Base-by-base conservation (phyloP, 2,888 invertebrate genomes). In the Pachycephus smyrnensis region DNA sequence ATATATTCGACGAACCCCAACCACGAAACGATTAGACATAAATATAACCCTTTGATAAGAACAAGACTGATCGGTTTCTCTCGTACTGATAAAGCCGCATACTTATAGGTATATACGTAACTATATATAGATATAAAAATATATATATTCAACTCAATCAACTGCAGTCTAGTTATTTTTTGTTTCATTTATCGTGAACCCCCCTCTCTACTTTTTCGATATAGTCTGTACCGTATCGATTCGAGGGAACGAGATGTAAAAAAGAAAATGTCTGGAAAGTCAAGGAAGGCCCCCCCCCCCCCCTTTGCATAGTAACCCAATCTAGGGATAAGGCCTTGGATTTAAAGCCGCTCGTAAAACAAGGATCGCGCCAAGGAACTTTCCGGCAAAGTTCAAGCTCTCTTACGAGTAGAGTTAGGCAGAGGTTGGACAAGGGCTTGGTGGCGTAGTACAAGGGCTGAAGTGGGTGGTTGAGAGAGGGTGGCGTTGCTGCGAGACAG, bases 341-440 rank as follows among this genome's bases (percentile, higher is more conserved):
- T 79, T 77, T 79, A 74, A 81, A 80, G 79, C 79, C 79, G 79
- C 75, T 73, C 78, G 75, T 82, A 81, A 78, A 82, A 81, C 77
- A 76, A 77, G 77, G 79, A 79, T 82, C 77, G 76, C 36, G 78
- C 71, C 79, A 75, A 23, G 9, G 77, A 80, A 80, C 75, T 82
- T 81, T 81, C 78, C 73, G 71, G 76, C 69, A 79, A 82, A 83
- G 80, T 83, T 83, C 73, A 30, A 31, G 55, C 55, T 55, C 55
- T 55, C 55, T 55, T 55, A 55, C 55, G 55, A 55, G 23, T 23
- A 9, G 55, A 55, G 55, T 55, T 55, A 55, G 55, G 55, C 55
- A 55, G 55, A 55, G 55, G 55, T 55, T 55, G 55, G 55, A 55
- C 55, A 55, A 55, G 55, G 15, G 55, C 9, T 55, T 23, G 55